Evolutionary conservation across 2,797 vertebrate species (phyloP).

Genomic region (Peromyscus eremicus): DNA sequence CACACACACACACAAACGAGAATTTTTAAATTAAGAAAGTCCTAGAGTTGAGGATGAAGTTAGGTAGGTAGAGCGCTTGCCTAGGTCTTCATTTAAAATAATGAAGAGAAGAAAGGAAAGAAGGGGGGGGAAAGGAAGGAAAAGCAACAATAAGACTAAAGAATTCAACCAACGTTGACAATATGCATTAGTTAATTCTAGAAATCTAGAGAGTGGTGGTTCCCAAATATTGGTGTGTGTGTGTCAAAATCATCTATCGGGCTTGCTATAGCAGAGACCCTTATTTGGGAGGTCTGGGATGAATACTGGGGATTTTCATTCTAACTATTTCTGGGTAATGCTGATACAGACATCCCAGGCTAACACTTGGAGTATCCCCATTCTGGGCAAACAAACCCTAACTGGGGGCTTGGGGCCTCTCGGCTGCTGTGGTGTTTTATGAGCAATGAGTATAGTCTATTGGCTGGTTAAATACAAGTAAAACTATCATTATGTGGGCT

Average conservation of each 20-base stretch:
- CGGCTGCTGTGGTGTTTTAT: conserved; percentile 37
- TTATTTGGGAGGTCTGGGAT: background rate
- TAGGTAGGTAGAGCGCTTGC: background rate
- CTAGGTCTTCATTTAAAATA: background rate
- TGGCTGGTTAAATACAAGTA: conserved; percentile 66
- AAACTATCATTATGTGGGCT: conserved; percentile 62
- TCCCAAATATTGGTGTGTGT: background rate
- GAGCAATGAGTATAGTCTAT: conserved; percentile 47
- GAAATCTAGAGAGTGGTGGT: background rate
- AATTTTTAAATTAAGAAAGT: background rate
- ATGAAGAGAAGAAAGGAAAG: background rate
- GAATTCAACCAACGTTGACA: background rate
- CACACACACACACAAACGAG: background rate
- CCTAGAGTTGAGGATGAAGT: background rate
- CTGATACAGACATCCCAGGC: background rate
- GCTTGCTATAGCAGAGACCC: background rate
- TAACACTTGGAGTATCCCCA: background rate
- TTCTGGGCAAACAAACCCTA: background rate
- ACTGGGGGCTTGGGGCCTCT: background rate
- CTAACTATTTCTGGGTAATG: background rate
- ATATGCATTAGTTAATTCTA: background rate
- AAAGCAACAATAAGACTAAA: background rate
- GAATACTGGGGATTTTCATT: background rate
- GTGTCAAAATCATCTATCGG: background rate
- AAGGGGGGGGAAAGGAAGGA: background rate